These are phyloP conservation scores for Tychaedon coryphoeus DNA, from an alignment of 2,113 vertebrate species.

Conservation along the genomic window DNA sequence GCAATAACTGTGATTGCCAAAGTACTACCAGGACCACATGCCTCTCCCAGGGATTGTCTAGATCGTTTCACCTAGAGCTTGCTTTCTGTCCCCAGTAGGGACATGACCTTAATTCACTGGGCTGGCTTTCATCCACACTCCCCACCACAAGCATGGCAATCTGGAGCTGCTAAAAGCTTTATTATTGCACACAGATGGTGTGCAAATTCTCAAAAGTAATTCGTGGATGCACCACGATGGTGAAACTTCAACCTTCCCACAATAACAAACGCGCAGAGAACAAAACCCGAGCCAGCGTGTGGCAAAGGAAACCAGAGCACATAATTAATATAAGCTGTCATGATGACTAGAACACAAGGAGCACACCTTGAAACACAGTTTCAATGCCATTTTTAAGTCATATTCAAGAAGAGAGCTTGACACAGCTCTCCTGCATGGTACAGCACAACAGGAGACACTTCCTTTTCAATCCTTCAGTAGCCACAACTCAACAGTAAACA, in stretches of 20 bases:
- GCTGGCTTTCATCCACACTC: constrained; percentile 35
- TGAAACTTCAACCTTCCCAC: background rate
- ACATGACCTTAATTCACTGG: constrained; percentile 64
- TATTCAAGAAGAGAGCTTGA: background rate
- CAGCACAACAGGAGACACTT: background rate
- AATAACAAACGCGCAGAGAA: background rate
- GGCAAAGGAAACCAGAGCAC: background rate
- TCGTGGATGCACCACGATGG: background rate
- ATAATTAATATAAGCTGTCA: background rate
- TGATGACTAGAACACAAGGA: fast-evolving
- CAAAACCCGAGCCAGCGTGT: background rate
- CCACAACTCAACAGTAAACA: background rate
- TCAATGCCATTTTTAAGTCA: background rate
- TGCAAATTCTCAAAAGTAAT: constrained; percentile 29
- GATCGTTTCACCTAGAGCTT: constrained; percentile 9
- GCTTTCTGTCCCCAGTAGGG: constrained; percentile 49
- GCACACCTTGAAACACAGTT: background rate
- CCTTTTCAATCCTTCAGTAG: background rate
- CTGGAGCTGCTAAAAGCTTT: constrained; percentile 55
- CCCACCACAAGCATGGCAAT: background rate
- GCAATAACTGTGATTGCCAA: background rate
- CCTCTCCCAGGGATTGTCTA: constrained; percentile 38
- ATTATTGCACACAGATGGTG: constrained; percentile 53
- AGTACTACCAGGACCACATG: constrained; percentile 43
- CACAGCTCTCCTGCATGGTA: background rate